Conservation (phyloP, 64 coral and sea anemone species). For the Stylophora pistillata region DNA sequence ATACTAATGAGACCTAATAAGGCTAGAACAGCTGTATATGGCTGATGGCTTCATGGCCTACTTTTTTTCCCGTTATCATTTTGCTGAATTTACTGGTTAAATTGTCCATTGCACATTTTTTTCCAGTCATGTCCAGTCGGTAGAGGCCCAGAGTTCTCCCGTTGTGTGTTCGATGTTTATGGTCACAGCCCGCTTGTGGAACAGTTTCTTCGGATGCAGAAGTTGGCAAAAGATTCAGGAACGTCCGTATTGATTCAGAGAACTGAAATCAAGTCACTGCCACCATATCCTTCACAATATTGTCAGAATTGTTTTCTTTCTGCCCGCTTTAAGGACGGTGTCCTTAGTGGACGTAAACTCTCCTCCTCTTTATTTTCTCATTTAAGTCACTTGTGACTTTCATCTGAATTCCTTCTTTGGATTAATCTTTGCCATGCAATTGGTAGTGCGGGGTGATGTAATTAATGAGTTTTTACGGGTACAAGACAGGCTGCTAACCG, state of each 20-base stretch:
- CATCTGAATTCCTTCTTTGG: too few species aligned
- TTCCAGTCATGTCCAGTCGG: constrained; percentile 89
- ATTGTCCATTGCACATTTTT: neutral
- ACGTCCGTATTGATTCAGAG: constrained; percentile 88
- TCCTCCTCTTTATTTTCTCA: too few species aligned
- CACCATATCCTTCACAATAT: constrained; percentile 85
- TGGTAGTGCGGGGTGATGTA: too few species aligned
- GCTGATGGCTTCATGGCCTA: too few species aligned
- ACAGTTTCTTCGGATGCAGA: constrained; percentile 92
- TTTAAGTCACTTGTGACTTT: too few species aligned
- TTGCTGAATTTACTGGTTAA: neutral
- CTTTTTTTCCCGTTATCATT: too few species aligned
- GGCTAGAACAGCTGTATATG: too few species aligned
- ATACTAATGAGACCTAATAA: too few species aligned
- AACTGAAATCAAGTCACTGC: constrained; percentile 92
- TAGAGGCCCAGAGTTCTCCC: constrained; percentile 85
- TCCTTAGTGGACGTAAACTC: too few species aligned
- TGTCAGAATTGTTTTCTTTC: neutral
- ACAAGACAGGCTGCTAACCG: too few species aligned
- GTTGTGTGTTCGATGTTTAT: constrained; percentile 90
- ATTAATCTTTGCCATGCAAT: too few species aligned
- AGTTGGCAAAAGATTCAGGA: constrained; percentile 87
- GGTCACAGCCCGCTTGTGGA: constrained; percentile 93
- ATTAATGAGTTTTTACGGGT: too few species aligned
- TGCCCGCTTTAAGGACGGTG: neutral